Conservation (phyloP, 2,113 vertebrate genomes). For the Paraplagusia blochii region DNA sequence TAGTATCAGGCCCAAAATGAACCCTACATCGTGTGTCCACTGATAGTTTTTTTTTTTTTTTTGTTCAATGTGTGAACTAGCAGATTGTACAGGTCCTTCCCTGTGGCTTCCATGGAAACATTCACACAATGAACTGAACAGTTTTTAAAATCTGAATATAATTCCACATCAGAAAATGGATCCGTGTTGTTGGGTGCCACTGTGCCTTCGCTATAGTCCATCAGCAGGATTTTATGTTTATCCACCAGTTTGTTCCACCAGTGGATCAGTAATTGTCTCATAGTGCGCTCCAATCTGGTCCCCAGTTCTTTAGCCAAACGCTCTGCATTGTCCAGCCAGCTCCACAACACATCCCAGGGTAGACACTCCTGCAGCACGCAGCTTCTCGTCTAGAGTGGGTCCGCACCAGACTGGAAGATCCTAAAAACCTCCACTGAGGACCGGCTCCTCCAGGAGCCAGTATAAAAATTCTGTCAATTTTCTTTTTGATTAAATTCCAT, state of each 20-base stretch:
- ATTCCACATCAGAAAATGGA: no score
- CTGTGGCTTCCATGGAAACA: no score
- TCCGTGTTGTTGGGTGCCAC: no score
- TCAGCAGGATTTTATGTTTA: neutral
- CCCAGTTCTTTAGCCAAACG: neutral
- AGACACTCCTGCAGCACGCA: no score
- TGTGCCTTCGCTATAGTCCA: neutral
- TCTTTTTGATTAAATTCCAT: neutral
- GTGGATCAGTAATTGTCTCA: neutral
- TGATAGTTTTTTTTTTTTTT: no score
- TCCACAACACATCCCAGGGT: neutral
- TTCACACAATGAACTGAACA: no score
- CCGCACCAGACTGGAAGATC: neutral
- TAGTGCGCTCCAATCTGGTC: neutral
- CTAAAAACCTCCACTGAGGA: neutral
- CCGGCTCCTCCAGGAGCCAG: neutral
- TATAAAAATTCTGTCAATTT: neutral
- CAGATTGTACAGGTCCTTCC: no score
- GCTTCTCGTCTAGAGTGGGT: no score
- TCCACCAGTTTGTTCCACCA: neutral
- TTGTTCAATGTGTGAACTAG: no score
- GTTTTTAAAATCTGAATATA: no score
- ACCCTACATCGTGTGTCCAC: no score
- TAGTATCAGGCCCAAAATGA: no score
- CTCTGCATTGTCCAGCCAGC: neutral